Base-by-base conservation (phyloP, 2,797 vertebrate species). In the Botia almorhae region DNA sequence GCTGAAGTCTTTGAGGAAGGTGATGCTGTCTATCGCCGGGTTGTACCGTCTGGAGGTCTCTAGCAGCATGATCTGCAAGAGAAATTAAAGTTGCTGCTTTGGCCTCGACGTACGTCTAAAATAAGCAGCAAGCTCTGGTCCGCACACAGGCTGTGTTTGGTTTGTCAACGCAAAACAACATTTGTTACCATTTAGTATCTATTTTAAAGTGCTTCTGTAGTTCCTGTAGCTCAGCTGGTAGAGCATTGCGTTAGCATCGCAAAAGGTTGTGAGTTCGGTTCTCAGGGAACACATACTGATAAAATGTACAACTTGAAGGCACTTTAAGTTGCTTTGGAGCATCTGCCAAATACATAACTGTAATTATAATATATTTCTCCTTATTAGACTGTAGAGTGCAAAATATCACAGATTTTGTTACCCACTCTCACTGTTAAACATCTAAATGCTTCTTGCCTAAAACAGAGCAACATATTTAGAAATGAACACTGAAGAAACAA, bases 1-100 rank as follows among this genome's bases (percentile, higher is more conserved):
- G 91, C 96, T 99, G 88, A 98, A 96, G 83, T 99, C 96, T 88
- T 98, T 97, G 69, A 99, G 94, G 91, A 99, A 99, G 0, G 96
- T 98, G 78, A 99, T 98, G 89, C 97, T 97, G 74, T 99, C 97
- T 2, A 96, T 97, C 39, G 94, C 90, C 65, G 97, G 96, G 88
- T 96, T 96, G 90, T 99, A 99, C 75, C 97, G 93, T 56, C 97
- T 95, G 63, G 97, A 98, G 0, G 97, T 98, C 90, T 98, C 97
- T 19, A 99, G 92, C 84, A 99, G 92, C 97, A 99, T 99, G 83
- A 99, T 98, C 97, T 99, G 75, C 17, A 82, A 4, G n/a, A 33
- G 2, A 60, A 64, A 26, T 46, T 11, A 69, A 13, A 33, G 0
- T 14, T 14, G 7, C 39, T 1, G 19, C 8, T n/a, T 17, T 26